Evolutionary conservation across 2,797 vertebrate genomes (phyloP).

Genomic region (Babyrousa celebensis): DNA sequence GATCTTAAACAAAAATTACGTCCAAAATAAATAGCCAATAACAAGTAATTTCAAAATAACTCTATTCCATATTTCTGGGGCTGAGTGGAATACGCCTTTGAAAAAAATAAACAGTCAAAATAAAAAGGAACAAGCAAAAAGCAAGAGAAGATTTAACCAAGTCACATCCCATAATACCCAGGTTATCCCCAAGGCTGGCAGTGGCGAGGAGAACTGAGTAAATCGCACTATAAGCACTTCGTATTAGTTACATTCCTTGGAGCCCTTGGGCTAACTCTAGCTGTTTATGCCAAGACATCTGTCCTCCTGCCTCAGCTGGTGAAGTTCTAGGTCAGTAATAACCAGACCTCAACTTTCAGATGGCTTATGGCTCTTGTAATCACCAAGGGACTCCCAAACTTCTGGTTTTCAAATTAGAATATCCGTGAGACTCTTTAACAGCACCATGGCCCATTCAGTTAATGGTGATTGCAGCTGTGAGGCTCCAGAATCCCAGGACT

Average conservation of each 20-base stretch:
- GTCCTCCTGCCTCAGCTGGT: not conserved
- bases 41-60: not conserved
- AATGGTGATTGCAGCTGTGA: not conserved
- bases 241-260: not conserved
- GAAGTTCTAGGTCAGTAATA: slow-evolving; percentile 7
- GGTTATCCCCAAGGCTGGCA: not conserved
- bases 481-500: not conserved
- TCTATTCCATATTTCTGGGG: not conserved
- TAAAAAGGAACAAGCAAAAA: not conserved
- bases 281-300: not conserved
- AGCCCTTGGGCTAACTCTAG: not conserved
- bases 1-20: not conserved
- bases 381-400: not conserved
- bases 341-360: not conserved
- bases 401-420: not conserved
- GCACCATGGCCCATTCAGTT: not conserved
- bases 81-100: not conserved
- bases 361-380: not conserved
- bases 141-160: slow-evolving; percentile 15
- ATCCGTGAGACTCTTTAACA: not conserved
- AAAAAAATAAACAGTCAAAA: not conserved
- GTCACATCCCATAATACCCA: not conserved
- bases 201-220: not conserved
- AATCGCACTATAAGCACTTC: not conserved
- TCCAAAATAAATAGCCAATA: not conserved